Evolutionary conservation across 2,888 invertebrate species (phyloP).

Genomic region (Congeria kusceri): DNA sequence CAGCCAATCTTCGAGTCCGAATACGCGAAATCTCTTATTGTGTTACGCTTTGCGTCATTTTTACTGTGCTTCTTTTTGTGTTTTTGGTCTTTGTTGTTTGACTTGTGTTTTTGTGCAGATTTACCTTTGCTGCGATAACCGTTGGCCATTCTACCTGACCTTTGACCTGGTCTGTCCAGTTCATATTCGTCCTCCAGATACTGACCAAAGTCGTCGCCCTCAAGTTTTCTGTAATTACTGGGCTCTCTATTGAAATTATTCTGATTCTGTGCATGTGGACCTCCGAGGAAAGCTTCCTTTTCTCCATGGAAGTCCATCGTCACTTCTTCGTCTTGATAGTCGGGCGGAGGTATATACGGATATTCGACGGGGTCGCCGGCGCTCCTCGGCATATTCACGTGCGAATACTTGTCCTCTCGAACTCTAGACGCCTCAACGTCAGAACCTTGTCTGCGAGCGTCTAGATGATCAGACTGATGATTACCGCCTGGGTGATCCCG

Average conservation of each 20-base stretch:
- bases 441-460: background rate
- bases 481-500: background rate
- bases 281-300: constrained; percentile 14
- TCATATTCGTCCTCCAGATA: constrained; percentile 70
- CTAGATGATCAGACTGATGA: background rate
- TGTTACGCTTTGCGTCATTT: constrained; percentile 56
- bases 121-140: background rate
- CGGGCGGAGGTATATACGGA: constrained; percentile 70
- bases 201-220: constrained; percentile 67
- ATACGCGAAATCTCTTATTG: constrained; percentile 67
- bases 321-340: constrained; percentile 69
- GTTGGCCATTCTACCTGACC: background rate
- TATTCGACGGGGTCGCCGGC: constrained; percentile 4
- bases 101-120: background rate
- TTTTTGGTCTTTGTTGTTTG: constrained; percentile 19
- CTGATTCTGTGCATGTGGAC: constrained; percentile 3
- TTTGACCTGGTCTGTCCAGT: constrained; percentile 36
- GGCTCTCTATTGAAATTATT: constrained; percentile 21
- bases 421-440: background rate
- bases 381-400: background rate
- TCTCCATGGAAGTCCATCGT: constrained; percentile 61
- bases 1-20: constrained; percentile 70
- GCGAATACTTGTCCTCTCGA: background rate
- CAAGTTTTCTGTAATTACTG: constrained; percentile 49
- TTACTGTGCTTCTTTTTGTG: constrained; percentile 46